Conservation (phyloP, 30 jellyfish, hydroid and myxozoan species). For the Hydractinia echinata region DNA sequence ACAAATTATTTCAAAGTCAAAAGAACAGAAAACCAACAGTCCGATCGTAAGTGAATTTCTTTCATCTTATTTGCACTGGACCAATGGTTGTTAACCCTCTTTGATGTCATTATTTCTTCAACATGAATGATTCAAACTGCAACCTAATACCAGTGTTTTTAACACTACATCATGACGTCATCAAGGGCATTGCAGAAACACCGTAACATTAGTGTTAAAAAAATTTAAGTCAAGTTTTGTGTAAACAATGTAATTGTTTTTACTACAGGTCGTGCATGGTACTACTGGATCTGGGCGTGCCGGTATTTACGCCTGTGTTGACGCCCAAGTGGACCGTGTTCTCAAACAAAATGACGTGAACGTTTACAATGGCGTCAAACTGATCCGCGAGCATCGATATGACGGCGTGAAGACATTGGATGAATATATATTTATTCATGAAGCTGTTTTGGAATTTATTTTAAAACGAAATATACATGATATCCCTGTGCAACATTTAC, state of each 20-base stretch:
- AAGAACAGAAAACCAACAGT: background rate
- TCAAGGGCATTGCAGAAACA: background rate
- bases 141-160: background rate
- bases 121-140: no score
- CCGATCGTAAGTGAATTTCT: constrained; percentile 1
- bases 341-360: constrained; percentile 49
- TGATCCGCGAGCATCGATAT: constrained; percentile 41
- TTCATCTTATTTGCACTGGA: no score
- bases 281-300: constrained; percentile 64
- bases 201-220: background rate
- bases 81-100: no score
- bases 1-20: background rate
- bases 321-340: constrained; percentile 48
- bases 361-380: constrained; percentile 42
- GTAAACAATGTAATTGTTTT: no score
- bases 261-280: constrained; percentile 72
- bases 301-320: constrained; percentile 58
- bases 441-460: constrained; percentile 51
- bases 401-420: constrained; percentile 47
- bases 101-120: no score
- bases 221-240: no score
- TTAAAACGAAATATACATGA: constrained; percentile 25
- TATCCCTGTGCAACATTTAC: constrained; percentile 34
- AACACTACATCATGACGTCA: background rate
- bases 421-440: constrained; percentile 75